These are phyloP conservation scores for Drosophila villosipedis DNA, from an alignment of 2,888 invertebrate genomes.

Conservation along the genomic window DNA sequence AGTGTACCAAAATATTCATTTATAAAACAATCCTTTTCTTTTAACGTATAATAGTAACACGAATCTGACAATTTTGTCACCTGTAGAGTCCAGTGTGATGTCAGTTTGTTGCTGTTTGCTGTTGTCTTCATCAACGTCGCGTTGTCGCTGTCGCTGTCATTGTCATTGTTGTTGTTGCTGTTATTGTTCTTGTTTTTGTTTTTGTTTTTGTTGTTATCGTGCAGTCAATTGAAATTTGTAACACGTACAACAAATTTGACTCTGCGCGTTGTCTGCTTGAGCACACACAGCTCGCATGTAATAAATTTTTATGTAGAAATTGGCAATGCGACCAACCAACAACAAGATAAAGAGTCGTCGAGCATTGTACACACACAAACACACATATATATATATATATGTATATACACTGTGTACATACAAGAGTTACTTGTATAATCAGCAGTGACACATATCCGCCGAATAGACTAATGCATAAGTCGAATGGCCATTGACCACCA, in stretches of 20 bases:
- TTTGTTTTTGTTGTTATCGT: constrained; percentile 39
- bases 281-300: constrained; percentile 34
- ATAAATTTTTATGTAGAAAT: constrained; percentile 74
- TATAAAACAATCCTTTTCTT: too few relatives aligned
- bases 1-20: background rate
- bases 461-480: constrained; percentile 38
- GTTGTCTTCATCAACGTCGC: constrained; percentile 36
- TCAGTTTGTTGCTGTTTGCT: constrained; percentile 24
- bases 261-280: constrained; percentile 44
- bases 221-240: constrained; percentile 73
- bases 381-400: background rate
- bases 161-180: constrained; percentile 8
- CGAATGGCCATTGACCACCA: constrained; percentile 24
- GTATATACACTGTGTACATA: background rate
- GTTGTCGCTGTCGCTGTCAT: constrained; percentile 11
- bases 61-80: constrained; percentile 48
- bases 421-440: constrained; percentile 63
- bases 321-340: constrained; percentile 53
- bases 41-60: background rate
- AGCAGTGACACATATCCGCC: constrained; percentile 72
- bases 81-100: constrained; percentile 27
- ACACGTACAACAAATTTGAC: constrained; percentile 72
- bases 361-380: constrained; percentile 2
- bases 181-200: constrained; percentile 15
- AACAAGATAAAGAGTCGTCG: constrained; percentile 33